A percentile compares a stretch with the other conserved stretches of the same genome.
These are phyloP conservation scores for Macrochelys suwanniensis DNA, from an alignment of 2,797 vertebrate genomes.

Conservation along the genomic window DNA sequence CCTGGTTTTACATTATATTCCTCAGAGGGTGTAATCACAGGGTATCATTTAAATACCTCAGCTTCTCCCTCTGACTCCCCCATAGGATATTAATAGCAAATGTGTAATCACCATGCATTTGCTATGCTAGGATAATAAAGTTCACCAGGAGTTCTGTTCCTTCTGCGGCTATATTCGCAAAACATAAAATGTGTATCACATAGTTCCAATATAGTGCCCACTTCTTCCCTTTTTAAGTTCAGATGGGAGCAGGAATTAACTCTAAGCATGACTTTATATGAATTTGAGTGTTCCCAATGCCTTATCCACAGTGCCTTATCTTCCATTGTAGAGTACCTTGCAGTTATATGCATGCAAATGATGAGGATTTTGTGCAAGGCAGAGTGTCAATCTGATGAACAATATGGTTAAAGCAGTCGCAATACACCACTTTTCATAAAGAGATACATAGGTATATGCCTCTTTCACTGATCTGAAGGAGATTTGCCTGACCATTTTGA, in stretches of 20 bases:
- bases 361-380: background rate
- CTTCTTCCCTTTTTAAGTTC: background rate
- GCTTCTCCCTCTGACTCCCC: background rate
- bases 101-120: background rate
- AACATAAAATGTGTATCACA: background rate
- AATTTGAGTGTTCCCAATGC: background rate
- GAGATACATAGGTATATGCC: too few species aligned
- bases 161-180: background rate
- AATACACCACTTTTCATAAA: background rate
- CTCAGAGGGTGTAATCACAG: background rate
- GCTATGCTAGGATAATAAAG: background rate
- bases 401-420: background rate
- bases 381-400: background rate
- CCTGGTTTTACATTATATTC: background rate
- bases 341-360: background rate
- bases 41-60: background rate
- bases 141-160: background rate
- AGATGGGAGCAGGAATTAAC: background rate
- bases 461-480: too few species aligned
- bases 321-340: background rate
- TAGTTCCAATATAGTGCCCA: background rate
- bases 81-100: background rate
- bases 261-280: background rate
- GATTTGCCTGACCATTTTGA: too few species aligned
- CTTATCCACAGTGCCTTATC: background rate